These are phyloP conservation scores for Octodonta nipae DNA, from an alignment of 2,888 invertebrate species.

Conservation along the genomic window DNA sequence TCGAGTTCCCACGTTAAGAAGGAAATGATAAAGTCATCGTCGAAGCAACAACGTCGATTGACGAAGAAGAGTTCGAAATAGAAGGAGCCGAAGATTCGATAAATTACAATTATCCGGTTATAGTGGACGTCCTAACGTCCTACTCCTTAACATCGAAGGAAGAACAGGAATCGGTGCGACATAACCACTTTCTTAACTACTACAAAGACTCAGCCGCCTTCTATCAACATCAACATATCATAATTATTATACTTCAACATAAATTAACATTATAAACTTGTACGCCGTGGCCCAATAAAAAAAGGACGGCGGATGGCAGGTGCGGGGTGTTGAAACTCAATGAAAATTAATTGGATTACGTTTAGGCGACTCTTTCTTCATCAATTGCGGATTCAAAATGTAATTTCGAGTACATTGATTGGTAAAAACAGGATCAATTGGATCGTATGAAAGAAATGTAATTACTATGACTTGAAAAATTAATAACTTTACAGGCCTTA, in stretches of 20 bases:
- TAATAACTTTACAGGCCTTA: too few relatives aligned
- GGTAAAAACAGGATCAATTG: too few relatives aligned
- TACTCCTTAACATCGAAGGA: too few relatives aligned
- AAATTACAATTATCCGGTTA: slow-evolving; percentile 27
- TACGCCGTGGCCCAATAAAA: slow-evolving; percentile 4
- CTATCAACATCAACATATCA: slow-evolving; percentile 18
- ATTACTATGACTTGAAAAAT: too few relatives aligned
- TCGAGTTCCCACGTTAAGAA: neutral
- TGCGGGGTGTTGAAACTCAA: too few relatives aligned
- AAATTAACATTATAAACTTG: slow-evolving; percentile 14
- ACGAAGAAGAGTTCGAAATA: too few relatives aligned
- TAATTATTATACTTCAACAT: slow-evolving; percentile 17
- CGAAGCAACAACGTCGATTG: neutral
- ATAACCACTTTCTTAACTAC: slow-evolving; percentile 19
- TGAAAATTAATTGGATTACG: too few relatives aligned
- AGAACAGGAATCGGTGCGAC: slow-evolving; percentile 12
- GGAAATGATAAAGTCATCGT: slow-evolving; percentile 1
- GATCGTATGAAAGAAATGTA: too few relatives aligned
- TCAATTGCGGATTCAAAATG: too few relatives aligned
- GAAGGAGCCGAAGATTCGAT: slow-evolving; percentile 20
- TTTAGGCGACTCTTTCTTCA: too few relatives aligned
- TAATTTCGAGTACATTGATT: too few relatives aligned
- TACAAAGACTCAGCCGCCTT: slow-evolving; percentile 18
- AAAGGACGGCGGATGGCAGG: slow-evolving; percentile 6
- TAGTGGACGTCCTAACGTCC: too few relatives aligned